A percentile compares a stretch with the other conserved stretches of the same genome.
Evolutionary conservation across 2,113 vertebrate genomes (phyloP).

Genomic region (Rynchops niger): DNA sequence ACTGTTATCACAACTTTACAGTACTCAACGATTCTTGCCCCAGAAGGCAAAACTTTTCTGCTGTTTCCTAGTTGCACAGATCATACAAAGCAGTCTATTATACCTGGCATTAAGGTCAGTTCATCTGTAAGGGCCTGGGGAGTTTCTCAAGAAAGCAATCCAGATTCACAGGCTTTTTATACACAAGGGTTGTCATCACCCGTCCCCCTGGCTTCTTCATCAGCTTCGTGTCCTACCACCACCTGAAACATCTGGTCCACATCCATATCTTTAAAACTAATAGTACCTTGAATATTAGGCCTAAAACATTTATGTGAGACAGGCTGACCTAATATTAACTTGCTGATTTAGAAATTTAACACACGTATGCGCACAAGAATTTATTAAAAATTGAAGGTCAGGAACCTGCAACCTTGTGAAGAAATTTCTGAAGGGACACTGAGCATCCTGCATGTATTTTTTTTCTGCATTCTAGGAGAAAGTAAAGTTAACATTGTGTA

Average conservation of each 20-base stretch:
- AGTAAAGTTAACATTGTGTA: background rate
- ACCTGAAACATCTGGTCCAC: background rate
- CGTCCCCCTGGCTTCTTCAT: background rate
- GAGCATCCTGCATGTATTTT: background rate
- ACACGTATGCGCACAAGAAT: fast-evolving
- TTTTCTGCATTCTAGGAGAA: background rate
- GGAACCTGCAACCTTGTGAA: background rate
- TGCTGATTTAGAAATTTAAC: background rate
- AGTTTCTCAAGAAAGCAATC: background rate
- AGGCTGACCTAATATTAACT: background rate
- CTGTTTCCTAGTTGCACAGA: background rate
- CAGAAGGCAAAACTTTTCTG: background rate
- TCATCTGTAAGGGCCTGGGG: background rate
- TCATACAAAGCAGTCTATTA: background rate
- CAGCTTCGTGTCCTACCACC: background rate
- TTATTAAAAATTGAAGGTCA: background rate
- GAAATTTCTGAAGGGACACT: background rate
- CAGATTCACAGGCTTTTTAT: background rate
- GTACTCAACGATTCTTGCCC: background rate
- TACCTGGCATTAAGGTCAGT: background rate
- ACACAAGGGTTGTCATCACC: background rate
- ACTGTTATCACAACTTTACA: background rate
- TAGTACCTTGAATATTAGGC: background rate
- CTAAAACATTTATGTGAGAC: background rate
- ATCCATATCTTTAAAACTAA: background rate